A percentile compares a stretch with the other conserved stretches of the same genome.
phyloP scores from a whole-genome alignment of 2,113 vertebrate species.

The Irena cyanogastra region DNA sequence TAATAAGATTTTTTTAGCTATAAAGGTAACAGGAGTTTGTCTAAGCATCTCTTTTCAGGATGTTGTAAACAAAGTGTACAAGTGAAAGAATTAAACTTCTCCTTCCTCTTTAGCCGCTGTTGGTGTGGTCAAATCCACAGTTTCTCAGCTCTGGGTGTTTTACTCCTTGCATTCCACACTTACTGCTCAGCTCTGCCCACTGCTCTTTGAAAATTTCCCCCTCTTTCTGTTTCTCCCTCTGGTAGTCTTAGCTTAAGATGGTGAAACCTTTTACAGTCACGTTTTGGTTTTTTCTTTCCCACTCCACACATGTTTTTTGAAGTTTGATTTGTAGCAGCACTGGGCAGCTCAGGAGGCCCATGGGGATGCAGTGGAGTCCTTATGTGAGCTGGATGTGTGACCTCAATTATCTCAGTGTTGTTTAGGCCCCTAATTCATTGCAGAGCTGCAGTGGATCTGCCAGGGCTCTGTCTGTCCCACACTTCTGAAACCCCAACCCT shows the following conservation, averaged over 20 bases:
- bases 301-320: fast-evolving
- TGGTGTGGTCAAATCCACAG: not conserved
- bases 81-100: not conserved
- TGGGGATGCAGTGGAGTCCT: not conserved
- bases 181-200: not conserved
- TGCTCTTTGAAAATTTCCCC: not conserved
- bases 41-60: not conserved
- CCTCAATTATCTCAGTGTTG: not conserved
- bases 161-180: not conserved
- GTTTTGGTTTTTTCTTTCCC: not conserved
- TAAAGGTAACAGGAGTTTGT: not conserved
- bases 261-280: not conserved
- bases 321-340: not conserved
- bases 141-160: not conserved
- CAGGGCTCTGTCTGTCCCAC: not conserved
- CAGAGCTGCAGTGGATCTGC: not conserved
- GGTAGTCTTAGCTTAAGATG: not conserved
- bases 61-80: too few relatives aligned
- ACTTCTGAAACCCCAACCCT: not conserved
- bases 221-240: not conserved
- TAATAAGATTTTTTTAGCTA: not conserved
- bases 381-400: not conserved
- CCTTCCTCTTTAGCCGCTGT: not conserved
- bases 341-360: not conserved
- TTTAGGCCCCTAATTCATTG: not conserved